These are phyloP conservation scores for Apotomis capreana DNA, from an alignment of 2,888 invertebrate species.

Conservation along the genomic window DNA sequence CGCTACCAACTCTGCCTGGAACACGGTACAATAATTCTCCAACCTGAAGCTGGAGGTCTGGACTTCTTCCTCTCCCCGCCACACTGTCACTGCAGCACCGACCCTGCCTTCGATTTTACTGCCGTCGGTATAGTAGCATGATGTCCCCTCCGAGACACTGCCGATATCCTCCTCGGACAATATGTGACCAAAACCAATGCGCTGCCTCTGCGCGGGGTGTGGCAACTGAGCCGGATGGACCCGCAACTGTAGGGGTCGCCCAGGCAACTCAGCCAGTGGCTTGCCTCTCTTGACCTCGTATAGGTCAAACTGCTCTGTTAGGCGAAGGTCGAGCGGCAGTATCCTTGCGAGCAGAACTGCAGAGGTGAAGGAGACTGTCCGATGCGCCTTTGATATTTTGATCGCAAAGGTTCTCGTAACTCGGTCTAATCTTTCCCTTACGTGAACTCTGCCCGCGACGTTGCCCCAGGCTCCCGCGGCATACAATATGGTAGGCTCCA, in stretches of 20 bases:
- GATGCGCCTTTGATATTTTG: not conserved
- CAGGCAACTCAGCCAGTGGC: not conserved
- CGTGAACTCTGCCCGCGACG: not conserved
- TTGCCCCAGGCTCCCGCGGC: too few relatives aligned
- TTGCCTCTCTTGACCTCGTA: not conserved
- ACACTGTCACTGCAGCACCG: too few relatives aligned
- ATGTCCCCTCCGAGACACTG: too few relatives aligned
- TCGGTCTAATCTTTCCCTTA: too few relatives aligned
- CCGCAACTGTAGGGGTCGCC: not conserved
- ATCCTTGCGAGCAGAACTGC: slow-evolving; percentile 21
- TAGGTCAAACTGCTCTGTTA: not conserved
- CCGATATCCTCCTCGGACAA: too few relatives aligned
- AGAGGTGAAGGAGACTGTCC: slow-evolving; percentile 10
- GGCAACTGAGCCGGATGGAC: not conserved
- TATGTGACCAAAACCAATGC: too few relatives aligned
- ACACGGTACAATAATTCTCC: too few relatives aligned
- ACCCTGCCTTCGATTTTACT: too few relatives aligned
- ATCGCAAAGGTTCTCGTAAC: slow-evolving; percentile 13
- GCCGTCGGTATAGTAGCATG: too few relatives aligned
- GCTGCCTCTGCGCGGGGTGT: not conserved
- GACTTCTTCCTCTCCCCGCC: too few relatives aligned
- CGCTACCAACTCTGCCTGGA: too few relatives aligned
- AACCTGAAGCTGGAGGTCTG: too few relatives aligned
- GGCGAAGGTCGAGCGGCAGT: slow-evolving; percentile 23
- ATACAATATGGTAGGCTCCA: not conserved